Evolutionary conservation across 2,113 vertebrate species (phyloP), one percentile per base, ranked within the genome.

Genomic region (Bolborhynchus lineola): DNA sequence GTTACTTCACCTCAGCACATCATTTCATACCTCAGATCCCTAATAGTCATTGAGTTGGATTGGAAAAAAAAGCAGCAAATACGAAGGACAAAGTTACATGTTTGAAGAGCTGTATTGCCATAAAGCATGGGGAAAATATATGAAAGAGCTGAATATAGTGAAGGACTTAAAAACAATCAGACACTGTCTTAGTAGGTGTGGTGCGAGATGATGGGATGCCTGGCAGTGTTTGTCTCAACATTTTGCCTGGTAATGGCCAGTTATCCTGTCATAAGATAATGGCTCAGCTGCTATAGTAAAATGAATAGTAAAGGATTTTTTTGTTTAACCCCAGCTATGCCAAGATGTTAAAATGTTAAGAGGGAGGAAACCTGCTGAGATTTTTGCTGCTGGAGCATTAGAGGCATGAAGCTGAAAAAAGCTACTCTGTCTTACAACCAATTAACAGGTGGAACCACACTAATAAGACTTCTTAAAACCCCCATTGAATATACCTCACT

Each of bases 141-240:
- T n/a, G 6, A 37, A 80, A 68, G 55, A 59, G 6, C 11, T 55
- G 28, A 88, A 67, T 50, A 44, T 0, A 59, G 28, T 5, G 18
- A 71, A 33, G 83, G 35, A n/a, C 28, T 79, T 26, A 59, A 83
- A 70, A 63, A 53, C 57, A 41, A 6, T 6, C 42, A 60, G 57
- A 23, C 5, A 5, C 25, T 15, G 21, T 74, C 57, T 64, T 37
- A 19, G 20, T 26, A 55, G 33, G 39, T 39, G 9, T 50, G 70
- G n/a, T 31, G 25, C 31, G 39, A 72, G 31, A 53, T 26, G 50
- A n/a, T 2, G 16, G 33, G 33, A 74, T 8, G 31, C 46, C 39
- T 63, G 39, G 55, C 25, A 29, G 29, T 3, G 13, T 37, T 63
- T 88, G 50, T 24, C 5, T 35, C 39, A 42, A 0, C 2, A 1